These are phyloP conservation scores for Sinhomidia bicolor DNA, from an alignment of 2,888 invertebrate species.

Conservation along the genomic window DNA sequence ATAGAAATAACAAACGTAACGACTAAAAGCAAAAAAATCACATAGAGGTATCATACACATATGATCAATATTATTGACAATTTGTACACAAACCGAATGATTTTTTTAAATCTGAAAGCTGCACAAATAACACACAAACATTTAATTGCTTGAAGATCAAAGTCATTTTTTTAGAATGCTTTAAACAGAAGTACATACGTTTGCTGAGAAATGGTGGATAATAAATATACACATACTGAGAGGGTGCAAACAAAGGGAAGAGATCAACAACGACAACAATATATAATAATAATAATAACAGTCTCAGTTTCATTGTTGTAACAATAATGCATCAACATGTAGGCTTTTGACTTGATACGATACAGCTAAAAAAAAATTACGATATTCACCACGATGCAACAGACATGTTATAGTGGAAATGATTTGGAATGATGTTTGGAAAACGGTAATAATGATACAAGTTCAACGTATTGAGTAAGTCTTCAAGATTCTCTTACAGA, in stretches of 20 bases:
- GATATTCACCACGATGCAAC: neutral
- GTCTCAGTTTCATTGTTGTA: conserved; percentile 4
- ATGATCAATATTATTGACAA: neutral
- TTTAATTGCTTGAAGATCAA: neutral
- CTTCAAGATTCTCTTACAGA: no score
- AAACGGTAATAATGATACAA: neutral
- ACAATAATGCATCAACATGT: neutral
- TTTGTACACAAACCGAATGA: neutral
- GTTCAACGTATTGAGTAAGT: neutral
- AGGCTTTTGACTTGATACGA: neutral
- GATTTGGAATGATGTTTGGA: neutral
- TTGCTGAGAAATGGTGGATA: no score
- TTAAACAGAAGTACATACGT: no score
- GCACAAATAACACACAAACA: conserved; percentile 12
- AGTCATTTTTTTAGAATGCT: no score
- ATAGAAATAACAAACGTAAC: neutral
- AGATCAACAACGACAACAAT: no score
- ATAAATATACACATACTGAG: neutral
- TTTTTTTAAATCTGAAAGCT: neutral
- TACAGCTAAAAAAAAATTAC: neutral
- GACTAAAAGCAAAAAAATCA: conserved; percentile 6
- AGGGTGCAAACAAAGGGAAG: conserved; percentile 11
- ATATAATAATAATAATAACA: neutral
- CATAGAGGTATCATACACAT: neutral
- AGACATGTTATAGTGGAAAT: neutral